A percentile compares a stretch with the other conserved stretches of the same genome.
Evolutionary conservation across 2,888 invertebrate species (phyloP).

Genomic region (Candidula unifasciata): DNA sequence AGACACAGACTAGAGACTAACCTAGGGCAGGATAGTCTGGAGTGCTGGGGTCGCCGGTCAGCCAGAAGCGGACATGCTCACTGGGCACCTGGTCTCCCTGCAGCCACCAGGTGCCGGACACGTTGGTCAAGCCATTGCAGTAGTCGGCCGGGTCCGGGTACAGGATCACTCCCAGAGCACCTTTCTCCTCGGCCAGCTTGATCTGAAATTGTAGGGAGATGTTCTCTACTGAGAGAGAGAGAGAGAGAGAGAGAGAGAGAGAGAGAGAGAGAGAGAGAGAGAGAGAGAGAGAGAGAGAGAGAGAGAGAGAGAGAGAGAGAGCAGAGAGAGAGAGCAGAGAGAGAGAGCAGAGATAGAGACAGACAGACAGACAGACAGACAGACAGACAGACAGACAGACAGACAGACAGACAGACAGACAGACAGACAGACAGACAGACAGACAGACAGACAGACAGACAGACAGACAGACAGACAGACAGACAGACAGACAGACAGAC

Average conservation of each 20-base stretch:
- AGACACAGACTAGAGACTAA: neutral
- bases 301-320: neutral
- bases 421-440: too few relatives aligned
- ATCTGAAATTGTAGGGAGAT: constrained; percentile 57
- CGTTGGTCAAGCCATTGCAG: constrained; percentile 57
- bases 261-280: too few relatives aligned
- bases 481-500: too few relatives aligned
- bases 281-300: too few relatives aligned
- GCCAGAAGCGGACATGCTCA: constrained; percentile 70
- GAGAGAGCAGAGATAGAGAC: too few relatives aligned
- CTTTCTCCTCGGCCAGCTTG: constrained; percentile 67
- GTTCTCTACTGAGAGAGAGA: neutral
- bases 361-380: too few relatives aligned
- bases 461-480: too few relatives aligned
- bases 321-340: too few relatives aligned
- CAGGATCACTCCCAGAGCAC: constrained; percentile 73
- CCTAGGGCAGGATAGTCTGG: constrained; percentile 77
- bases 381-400: too few relatives aligned
- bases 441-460: too few relatives aligned
- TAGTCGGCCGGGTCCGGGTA: constrained; percentile 75
- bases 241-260: too few relatives aligned
- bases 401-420: too few relatives aligned
- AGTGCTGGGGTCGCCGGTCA: constrained; percentile 79
- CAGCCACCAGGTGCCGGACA: constrained; percentile 67
- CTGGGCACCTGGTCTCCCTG: constrained; percentile 67